Evolutionary conservation across 1,140 invertebrate species (phyloP).

Genomic region (Drosophila parvula): DNA sequence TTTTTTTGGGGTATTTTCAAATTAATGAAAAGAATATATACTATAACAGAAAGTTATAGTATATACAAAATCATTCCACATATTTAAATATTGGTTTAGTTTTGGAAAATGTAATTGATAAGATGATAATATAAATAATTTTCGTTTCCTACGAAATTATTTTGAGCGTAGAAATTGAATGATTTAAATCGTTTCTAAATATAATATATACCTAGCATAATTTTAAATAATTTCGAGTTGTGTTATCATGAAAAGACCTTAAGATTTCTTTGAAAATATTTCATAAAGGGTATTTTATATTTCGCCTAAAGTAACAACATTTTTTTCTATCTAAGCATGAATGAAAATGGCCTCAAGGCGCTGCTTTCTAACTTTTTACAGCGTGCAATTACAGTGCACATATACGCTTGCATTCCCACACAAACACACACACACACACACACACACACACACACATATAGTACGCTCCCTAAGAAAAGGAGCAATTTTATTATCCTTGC

Average conservation of each 20-base stretch:
- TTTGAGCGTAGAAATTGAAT: background rate
- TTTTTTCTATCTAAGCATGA: background rate
- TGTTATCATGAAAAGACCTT: no score
- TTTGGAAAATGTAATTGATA: no score
- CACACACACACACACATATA: background rate
- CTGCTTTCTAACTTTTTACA: constrained; percentile 32
- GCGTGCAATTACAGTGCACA: constrained; percentile 33
- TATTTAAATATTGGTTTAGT: no score
- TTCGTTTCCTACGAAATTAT: no score
- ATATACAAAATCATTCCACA: no score
- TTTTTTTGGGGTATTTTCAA: background rate
- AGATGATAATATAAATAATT: no score
- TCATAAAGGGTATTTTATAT: background rate
- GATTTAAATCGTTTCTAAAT: background rate
- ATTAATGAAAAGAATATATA: no score
- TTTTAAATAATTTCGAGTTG: background rate
- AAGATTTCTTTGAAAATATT: background rate
- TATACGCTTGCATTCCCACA: background rate
- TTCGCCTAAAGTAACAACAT: background rate
- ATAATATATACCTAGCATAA: background rate
- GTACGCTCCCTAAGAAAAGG: constrained; percentile 7
- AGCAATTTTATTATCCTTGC: constrained; percentile 29
- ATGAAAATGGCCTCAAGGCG: constrained; percentile 27
- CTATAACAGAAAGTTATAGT: no score
- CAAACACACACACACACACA: background rate